phyloP scores from a whole-genome alignment of 2,797 vertebrate species.

The Tapirus indicus region DNA sequence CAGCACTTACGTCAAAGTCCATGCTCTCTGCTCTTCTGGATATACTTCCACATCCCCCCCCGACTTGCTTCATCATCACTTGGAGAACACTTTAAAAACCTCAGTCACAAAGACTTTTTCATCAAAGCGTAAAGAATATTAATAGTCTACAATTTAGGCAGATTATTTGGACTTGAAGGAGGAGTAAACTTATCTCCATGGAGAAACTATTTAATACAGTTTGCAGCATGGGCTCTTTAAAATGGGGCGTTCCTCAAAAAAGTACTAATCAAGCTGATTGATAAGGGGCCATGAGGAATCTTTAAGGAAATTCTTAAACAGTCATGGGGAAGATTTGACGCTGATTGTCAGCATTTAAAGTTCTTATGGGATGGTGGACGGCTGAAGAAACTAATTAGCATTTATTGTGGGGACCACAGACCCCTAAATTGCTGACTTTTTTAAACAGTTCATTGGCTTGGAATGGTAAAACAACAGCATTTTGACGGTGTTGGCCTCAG shows the following conservation, averaged over 20 bases:
- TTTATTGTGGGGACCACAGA: not conserved
- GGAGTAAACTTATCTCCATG: not conserved
- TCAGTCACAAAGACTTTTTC: not conserved
- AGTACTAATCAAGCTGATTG: not conserved
- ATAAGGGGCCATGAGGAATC: not conserved
- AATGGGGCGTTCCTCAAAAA: not conserved
- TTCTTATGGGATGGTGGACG: not conserved
- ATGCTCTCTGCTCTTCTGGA: not conserved
- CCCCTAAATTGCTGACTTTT: not conserved
- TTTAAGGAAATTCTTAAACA: slow-evolving; percentile 1
- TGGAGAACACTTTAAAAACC: not conserved
- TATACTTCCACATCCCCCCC: not conserved
- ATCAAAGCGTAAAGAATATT: not conserved
- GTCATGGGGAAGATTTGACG: not conserved
- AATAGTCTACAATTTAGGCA: not conserved
- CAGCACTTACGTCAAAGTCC: not conserved
- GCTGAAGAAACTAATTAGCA: not conserved
- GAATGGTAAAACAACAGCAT: not conserved
- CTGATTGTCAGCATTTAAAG: not conserved
- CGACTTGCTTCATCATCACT: not conserved
- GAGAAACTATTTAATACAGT: not conserved
- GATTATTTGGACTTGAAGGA: not conserved
- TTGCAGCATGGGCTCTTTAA: not conserved
- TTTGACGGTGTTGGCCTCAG: not conserved
- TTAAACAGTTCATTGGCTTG: not conserved